phyloP scores from a whole-genome alignment of 2,797 vertebrate genomes.

The Silurus lanzhouensis region DNA sequence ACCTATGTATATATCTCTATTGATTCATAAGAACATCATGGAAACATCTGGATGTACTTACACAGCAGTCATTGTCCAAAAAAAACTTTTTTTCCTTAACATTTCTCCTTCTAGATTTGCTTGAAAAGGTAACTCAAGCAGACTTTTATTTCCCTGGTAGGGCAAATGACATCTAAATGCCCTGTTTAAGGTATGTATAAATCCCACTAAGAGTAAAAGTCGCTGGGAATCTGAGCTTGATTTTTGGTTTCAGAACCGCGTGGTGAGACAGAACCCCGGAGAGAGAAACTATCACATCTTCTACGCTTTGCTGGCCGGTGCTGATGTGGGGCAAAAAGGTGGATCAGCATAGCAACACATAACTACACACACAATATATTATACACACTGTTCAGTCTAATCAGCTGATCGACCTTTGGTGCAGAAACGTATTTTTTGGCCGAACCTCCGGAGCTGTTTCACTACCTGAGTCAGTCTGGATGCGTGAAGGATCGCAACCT shows the following conservation, averaged over 20 bases:
- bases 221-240: conserved; percentile 40
- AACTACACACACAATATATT: neutral
- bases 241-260: conserved; percentile 80
- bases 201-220: neutral
- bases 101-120: conserved; percentile 78
- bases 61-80: neutral
- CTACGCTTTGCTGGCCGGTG: conserved; percentile 86
- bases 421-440: conserved; percentile 79
- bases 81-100: conserved; percentile 70
- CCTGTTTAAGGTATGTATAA: neutral
- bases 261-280: conserved; percentile 89
- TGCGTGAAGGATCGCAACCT: conserved; percentile 86
- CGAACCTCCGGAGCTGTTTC: conserved; percentile 80
- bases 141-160: neutral
- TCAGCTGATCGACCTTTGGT: neutral
- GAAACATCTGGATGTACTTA: neutral
- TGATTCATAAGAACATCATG: neutral
- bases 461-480: conserved; percentile 87
- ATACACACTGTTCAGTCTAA: neutral
- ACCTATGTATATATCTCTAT: neutral
- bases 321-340: conserved; percentile 83
- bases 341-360: conserved; percentile 40
- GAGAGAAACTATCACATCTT: conserved; percentile 95
- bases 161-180: neutral
- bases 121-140: conserved; percentile 84